Base-by-base conservation (phyloP, 2,888 invertebrate species). In the Synanthedon formicaeformis region DNA sequence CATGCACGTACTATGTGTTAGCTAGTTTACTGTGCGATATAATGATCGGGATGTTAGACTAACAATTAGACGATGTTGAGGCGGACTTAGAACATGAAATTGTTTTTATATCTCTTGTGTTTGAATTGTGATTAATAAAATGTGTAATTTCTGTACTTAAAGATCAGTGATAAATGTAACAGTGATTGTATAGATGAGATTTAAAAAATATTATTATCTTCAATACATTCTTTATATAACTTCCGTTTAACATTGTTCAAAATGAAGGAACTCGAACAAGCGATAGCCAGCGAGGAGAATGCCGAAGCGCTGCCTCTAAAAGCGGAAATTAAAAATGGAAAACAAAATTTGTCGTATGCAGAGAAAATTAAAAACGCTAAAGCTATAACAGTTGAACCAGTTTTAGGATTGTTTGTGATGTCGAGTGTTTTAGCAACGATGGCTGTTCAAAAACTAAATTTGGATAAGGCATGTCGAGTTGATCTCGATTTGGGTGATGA, bases 381-480 rank as follows among this genome's bases (percentile, higher is more conserved):
- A 62, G 77, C 85, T 14, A 88, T 92, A 52, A 91, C 92, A 0
- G 91, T 92, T 14, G 92, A 92, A 71, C 92, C 92, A 1, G 89
- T 91, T 54, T 66, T 92, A 55, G 89, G 90, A 1, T 81, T 91
- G 51, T 92, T 91, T 67, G 89, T 92, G 50, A 89, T 92, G 85
- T 91, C 92, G 1, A 90, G 90, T 62, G 88, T 91, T 0, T 62
- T 91, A 13, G 92, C 94, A 0, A 90, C 91, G 63, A 70, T 95
- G 58, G 94, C 94, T 40, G 93, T 94, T 6, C 95, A 95, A 74
- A 95, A 95, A 78, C 80, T 95, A 48, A 94, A 94, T 75, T 84
- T 95, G 65, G 95, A 95, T 67, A 95, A 95, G 75, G 95, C 95
- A 1, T 96, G 95, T 64, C 82, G 94, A 48, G 95, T 95, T 0